Conservation (phyloP, 1,140 invertebrate species). For the Dinothrombium tinctorium region DNA sequence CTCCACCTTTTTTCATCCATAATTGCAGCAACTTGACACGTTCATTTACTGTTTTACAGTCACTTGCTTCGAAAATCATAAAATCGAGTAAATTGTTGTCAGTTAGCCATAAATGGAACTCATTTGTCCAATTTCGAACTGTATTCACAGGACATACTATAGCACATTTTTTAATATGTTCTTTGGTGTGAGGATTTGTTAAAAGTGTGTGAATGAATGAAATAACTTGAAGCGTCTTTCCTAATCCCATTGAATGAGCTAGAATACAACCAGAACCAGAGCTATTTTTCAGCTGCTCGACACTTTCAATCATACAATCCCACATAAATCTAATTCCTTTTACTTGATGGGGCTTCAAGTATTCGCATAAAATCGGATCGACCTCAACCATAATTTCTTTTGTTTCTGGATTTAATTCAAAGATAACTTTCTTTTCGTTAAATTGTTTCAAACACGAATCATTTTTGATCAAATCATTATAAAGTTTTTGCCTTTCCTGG, state of each 20-base stretch:
- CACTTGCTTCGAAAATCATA: neutral
- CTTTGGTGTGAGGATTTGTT: conserved; percentile 28
- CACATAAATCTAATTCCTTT: conserved; percentile 84
- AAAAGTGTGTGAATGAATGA: conserved; percentile 69
- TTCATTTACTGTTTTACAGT: neutral
- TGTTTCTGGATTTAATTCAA: neutral
- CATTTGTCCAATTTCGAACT: conserved; percentile 81
- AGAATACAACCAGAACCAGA: conserved; percentile 45
- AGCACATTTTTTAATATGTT: conserved; percentile 43
- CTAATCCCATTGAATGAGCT: conserved; percentile 58
- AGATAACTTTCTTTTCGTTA: neutral
- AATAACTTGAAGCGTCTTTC: conserved; percentile 49
- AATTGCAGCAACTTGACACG: conserved; percentile 36
- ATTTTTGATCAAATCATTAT: neutral
- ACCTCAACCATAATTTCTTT: conserved; percentile 33
- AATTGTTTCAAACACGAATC: neutral
- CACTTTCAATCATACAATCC: conserved; percentile 55
- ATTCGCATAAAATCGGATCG: conserved; percentile 47
- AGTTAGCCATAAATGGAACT: conserved; percentile 65
- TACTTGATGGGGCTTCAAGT: conserved; percentile 78
- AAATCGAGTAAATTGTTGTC: conserved; percentile 24
- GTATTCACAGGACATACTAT: conserved; percentile 87
- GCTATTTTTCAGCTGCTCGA: conserved; percentile 17
- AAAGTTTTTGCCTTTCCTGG: neutral
- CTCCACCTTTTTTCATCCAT: conserved; percentile 62